Evolutionary conservation across 2,797 vertebrate genomes (phyloP), one percentile per base, ranked within the genome.

Genomic region (Gymnothorax javanicus): DNA sequence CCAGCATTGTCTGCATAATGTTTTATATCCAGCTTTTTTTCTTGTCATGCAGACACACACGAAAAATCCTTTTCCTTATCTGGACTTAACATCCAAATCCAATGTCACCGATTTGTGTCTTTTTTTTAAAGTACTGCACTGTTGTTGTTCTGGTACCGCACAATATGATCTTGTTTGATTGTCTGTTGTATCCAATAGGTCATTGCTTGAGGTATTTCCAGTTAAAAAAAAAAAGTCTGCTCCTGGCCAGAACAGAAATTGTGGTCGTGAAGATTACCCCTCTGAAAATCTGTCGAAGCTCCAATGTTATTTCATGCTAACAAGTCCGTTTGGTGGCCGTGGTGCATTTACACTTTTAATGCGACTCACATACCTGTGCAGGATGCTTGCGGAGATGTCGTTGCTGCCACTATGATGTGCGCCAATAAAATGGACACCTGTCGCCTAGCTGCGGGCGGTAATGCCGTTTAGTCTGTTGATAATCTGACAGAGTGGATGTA

Each of bases 21-120:
- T 86, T 86, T 90, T 88, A 87, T 81, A 83, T 84, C 82, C 85
- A 84, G 81, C 87, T 91, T 87, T 91, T 73, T 90, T 88, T 90
- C 86, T 84, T 83, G 83, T 87, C 20, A 64, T 23, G 1, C 62
- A 23, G 20, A 64, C 4, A 67, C 62, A 67, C 62, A 67, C 20
- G 33, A 67, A 85, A 56, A 62, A 71, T 71, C 60, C 81, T 87
- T 88, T 84, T 91, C 88, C 89, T 92, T 86, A 88, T 90, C 90
- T 91, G 84, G 87, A 89, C 89, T 91, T 88, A 90, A 91, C 85
- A 86, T 73, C 83, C 83, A 86, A 92, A 89, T 90, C 89, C 91
- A 92, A 90, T 91, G 91, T 89, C 89, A 92, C 82, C 89, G 85
- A 85, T 87, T 89, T 89, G 57, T 73, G 57, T 73, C 75, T 75